Evolutionary conservation across 2,888 invertebrate species (phyloP).

Genomic region (Aspidiotus destructor): DNA sequence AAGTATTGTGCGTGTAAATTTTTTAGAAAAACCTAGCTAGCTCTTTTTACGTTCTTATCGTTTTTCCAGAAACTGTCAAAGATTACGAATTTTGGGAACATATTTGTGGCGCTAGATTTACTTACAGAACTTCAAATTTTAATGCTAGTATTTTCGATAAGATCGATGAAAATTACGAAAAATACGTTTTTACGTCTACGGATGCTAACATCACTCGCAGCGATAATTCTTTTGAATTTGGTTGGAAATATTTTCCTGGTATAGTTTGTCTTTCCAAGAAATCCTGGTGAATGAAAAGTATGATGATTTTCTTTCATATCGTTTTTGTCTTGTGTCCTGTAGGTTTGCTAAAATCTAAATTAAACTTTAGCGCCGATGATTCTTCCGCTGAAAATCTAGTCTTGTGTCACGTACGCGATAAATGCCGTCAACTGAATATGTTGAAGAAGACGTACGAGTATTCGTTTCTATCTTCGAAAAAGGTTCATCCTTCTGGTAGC

Average conservation of each 20-base stretch:
- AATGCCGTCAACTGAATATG: slow-evolving; percentile 23
- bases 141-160: slow-evolving; percentile 3
- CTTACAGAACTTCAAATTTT: not conserved
- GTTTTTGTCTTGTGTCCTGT: no score
- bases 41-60: not conserved
- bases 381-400: slow-evolving; percentile 29
- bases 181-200: slow-evolving; percentile 9
- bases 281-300: not conserved
- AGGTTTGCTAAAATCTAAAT: not conserved
- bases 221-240: slow-evolving; percentile 4
- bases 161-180: slow-evolving; percentile 1
- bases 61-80: slow-evolving; percentile 14
- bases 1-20: not conserved
- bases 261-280: not conserved
- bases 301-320: no score
- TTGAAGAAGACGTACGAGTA: slow-evolving; percentile 21
- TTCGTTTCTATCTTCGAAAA: slow-evolving; percentile 7
- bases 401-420: slow-evolving; percentile 22
- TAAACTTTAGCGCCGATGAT: slow-evolving; percentile 10
- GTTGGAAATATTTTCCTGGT: slow-evolving; percentile 25
- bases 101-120: slow-evolving; percentile 14
- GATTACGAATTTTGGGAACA: slow-evolving; percentile 23
- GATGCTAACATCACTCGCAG: no score
- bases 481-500: not conserved
- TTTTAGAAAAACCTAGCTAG: no score